Base-by-base conservation (phyloP, 2,797 vertebrate genomes). In the Synaphobranchus kaupii region DNA sequence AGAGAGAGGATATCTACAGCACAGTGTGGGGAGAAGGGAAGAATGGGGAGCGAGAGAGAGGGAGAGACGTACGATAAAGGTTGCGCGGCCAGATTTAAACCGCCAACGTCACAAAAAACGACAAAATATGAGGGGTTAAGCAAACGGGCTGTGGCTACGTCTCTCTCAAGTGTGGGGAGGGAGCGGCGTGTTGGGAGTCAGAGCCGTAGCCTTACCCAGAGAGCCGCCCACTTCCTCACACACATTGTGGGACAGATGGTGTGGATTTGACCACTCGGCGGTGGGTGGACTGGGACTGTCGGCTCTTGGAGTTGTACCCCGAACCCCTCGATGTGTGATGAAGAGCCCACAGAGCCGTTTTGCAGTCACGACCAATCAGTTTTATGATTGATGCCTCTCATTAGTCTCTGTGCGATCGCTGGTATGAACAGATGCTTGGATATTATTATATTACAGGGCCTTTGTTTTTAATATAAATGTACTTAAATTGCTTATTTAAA, bases 231-330 rank as follows among this genome's bases (percentile, higher is more conserved):
- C 28, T 39, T 52, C 84, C n/a, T 28, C 17, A 34, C 28, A n/a
- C 48, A 25, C 54, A 60, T 58, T 78, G 44, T 34, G 13, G 39
- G 84, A 20, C 87, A 83, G 84, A 85, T 88, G 87, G 87, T 44
- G 54, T 22, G 63, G 84, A 68, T 85, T 85, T 88, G 73, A 63
- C 78, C 22, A 52, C 71, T 8, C 25, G 39, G 76, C 76, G 66
- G 87, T 71, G 78, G 76, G 28, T 47, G 84, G 47, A 58, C 39
- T 31, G 56, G n/a, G 63, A 71, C 39, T 66, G 84, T 47, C 68
- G n/a, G 60, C 58, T 25, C 39, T 20, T 48, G 34, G 56, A 68
- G 34, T 54, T 71, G 83, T 54, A 44, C 44, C 58, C 10, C 28
- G 7, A 28, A n/a, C 34, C 31, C 17, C 13, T 54, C 10, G 52